Evolutionary conservation across 2,888 invertebrate species (phyloP), one percentile per base, ranked within the genome.

Genomic region (Aphodius sticticus): DNA sequence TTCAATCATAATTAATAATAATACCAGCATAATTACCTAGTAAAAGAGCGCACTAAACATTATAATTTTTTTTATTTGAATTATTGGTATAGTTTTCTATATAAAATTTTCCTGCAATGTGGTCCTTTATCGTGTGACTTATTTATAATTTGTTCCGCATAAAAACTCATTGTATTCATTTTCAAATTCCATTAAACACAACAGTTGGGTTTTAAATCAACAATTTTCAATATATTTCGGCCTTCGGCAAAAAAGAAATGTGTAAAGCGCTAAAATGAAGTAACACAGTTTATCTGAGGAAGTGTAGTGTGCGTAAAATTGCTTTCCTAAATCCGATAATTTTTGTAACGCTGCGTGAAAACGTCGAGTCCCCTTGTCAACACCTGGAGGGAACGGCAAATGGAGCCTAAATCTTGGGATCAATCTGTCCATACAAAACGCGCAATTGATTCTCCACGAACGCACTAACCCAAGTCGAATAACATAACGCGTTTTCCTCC

Each of bases 271-370:
- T 2, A 5, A 9, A 53, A 53, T 53, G 7, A 5, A 7, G 53
- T 12, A 12, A 5, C 7, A 53, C 7, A 53, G 7, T 53, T 53
- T 53, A 1, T 53, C 53, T 9, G 53, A 12, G 53, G 12, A 53
- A 53, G 53, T 53, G 53, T 53, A 53, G 53, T 53, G 53, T 53
- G 53, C 53, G 53, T 53, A 53, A 53, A 53, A 53, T 53, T 53
- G 53, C 53, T 53, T 53, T 53, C 53, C 53, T 5, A 53, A 53
- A 53, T 53, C 53, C 53, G 53, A 53, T 53, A 53, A 53, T 53
- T 53, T 53, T 12, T 53, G 53, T 53, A 53, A 53, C 53, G 53
- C 9, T 53, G 53, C 53, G 53, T 9, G 53, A 53, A 53, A 53
- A 53, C 6, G 12, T 7, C 53, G 12, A 53, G 53, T 53, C 53